These are phyloP conservation scores for Synanthedon andrenaeformis DNA, from an alignment of 2,888 invertebrate species.

Conservation along the genomic window DNA sequence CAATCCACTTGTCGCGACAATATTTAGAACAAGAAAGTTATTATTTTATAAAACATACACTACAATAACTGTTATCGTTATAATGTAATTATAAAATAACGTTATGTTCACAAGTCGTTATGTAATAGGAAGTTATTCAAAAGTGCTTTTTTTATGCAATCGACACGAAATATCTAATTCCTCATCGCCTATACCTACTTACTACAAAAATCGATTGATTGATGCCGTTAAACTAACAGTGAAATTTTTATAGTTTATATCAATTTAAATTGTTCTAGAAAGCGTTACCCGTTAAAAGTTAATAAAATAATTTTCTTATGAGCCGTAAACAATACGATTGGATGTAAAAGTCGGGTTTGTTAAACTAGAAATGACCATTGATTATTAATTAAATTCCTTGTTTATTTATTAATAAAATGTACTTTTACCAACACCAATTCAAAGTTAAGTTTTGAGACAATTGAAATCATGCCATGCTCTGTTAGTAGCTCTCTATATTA, in stretches of 20 bases:
- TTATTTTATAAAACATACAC: not conserved
- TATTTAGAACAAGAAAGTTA: not conserved
- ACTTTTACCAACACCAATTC: too few species aligned
- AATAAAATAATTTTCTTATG: too few species aligned
- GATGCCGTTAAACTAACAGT: constrained; percentile 12
- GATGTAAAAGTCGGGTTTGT: too few species aligned
- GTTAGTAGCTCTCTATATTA: too few species aligned
- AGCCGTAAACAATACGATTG: too few species aligned
- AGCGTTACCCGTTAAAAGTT: not conserved
- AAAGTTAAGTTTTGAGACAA: too few species aligned
- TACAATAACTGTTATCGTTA: not conserved
- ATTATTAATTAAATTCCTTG: too few species aligned
- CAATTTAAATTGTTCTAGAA: not conserved
- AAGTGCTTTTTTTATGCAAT: not conserved
- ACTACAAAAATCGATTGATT: constrained; percentile 12
- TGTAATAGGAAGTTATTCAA: not conserved
- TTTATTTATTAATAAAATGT: too few species aligned
- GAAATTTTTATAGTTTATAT: constrained; percentile 8
- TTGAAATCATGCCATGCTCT: too few species aligned
- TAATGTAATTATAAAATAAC: not conserved
- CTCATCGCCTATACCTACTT: not conserved
- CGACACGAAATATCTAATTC: not conserved
- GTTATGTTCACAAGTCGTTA: not conserved
- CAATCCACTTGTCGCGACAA: not conserved
- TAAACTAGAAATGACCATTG: too few species aligned